phyloP scores from a whole-genome alignment of 2,797 vertebrate species.

The Phataginus tetradactyla region DNA sequence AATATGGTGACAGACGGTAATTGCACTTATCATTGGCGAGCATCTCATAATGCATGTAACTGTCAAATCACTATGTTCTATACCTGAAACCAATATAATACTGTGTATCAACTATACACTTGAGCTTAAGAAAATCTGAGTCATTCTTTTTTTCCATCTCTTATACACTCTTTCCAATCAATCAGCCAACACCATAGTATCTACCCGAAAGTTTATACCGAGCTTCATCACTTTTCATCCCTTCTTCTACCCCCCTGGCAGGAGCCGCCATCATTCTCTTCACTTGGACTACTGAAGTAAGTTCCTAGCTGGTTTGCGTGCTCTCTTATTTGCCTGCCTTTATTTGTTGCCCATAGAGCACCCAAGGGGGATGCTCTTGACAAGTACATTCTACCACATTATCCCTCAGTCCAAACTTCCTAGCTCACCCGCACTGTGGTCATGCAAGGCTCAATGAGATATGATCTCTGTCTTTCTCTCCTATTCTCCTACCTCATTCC shows the following conservation, averaged over 20 bases:
- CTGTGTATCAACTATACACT: too few relatives aligned
- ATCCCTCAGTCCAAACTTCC: not conserved
- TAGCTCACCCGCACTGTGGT: not conserved
- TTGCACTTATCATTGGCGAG: too few relatives aligned
- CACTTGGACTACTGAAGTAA: not conserved
- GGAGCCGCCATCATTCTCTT: not conserved
- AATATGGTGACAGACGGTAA: too few relatives aligned
- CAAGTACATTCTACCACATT: not conserved
- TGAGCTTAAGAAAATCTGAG: too few relatives aligned
- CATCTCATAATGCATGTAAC: too few relatives aligned
- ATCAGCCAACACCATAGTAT: not conserved
- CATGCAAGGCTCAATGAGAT: too few relatives aligned
- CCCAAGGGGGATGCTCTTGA: not conserved
- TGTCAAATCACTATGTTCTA: too few relatives aligned
- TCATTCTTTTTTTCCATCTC: not conserved
- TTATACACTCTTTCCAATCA: not conserved
- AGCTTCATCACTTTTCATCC: not conserved
- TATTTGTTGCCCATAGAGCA: not conserved
- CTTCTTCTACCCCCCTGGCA: not conserved
- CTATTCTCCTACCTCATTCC: not conserved
- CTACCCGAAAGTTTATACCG: not conserved
- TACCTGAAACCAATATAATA: too few relatives aligned
- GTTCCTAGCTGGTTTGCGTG: not conserved
- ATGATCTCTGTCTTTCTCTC: not conserved
- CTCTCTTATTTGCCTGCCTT: not conserved